These are phyloP conservation scores for Ochropacha duplaris DNA, from an alignment of 2,888 invertebrate species.

Conservation along the genomic window DNA sequence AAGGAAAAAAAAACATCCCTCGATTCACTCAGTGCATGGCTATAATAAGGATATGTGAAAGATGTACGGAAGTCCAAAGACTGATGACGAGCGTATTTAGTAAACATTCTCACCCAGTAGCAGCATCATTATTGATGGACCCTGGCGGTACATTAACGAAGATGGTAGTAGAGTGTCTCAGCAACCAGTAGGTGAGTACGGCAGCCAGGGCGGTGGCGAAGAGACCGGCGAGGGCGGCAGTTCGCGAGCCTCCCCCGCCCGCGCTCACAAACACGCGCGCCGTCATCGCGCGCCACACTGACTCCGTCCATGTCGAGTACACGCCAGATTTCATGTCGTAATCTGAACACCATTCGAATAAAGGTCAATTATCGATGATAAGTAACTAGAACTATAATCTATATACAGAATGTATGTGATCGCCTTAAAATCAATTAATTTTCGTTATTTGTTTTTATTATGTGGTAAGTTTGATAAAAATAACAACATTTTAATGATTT, in stretches of 20 bases:
- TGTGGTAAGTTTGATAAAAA: too few relatives aligned
- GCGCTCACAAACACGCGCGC: slow-evolving; percentile 91
- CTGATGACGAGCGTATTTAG: too few relatives aligned
- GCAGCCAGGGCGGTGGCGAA: slow-evolving; percentile 46
- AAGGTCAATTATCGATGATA: not conserved
- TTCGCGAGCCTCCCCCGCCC: slow-evolving; percentile 72
- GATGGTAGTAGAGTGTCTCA: slow-evolving; percentile 38
- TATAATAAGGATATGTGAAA: too few relatives aligned
- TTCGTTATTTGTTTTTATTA: too few relatives aligned
- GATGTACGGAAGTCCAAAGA: not conserved
- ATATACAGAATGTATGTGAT: too few relatives aligned
- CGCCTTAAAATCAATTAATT: too few relatives aligned
- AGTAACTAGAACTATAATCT: too few relatives aligned
- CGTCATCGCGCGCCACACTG: slow-evolving; percentile 89
- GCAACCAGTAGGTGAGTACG: slow-evolving; percentile 61
- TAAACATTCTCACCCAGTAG: slow-evolving; percentile 47
- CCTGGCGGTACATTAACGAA: slow-evolving; percentile 38
- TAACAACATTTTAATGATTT: too few relatives aligned
- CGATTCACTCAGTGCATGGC: too few relatives aligned
- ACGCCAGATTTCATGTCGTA: slow-evolving; percentile 89
- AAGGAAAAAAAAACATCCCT: too few relatives aligned
- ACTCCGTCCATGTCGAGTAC: slow-evolving; percentile 95
- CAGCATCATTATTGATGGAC: slow-evolving; percentile 36
- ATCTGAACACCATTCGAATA: slow-evolving; percentile 62
- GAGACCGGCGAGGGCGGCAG: slow-evolving; percentile 50